Evolutionary conservation across 2,113 vertebrate species (phyloP).

Genomic region (Formicarius rufipectus): DNA sequence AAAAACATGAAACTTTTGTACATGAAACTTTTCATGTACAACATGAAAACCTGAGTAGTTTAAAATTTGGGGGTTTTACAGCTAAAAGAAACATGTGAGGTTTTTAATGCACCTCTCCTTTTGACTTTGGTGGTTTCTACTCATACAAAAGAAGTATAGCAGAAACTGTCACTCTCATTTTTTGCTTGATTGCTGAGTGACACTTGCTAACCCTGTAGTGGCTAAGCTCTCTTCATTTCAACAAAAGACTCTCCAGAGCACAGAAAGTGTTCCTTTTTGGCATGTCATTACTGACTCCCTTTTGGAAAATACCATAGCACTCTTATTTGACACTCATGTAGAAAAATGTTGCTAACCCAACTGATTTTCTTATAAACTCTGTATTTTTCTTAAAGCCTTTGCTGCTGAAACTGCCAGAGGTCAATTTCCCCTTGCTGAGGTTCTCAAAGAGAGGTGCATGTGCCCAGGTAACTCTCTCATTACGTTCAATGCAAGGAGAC

Average conservation of each 20-base stretch:
- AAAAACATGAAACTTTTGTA: neutral
- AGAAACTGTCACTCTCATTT: neutral
- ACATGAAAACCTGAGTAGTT: neutral
- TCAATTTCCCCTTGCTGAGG: neutral
- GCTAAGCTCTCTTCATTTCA: neutral
- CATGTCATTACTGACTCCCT: neutral
- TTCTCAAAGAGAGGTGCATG: neutral
- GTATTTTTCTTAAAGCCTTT: neutral
- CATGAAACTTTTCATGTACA: too few relatives aligned
- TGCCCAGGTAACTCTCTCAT: fast-evolving
- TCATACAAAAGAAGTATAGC: neutral
- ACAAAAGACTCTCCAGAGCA: neutral
- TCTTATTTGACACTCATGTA: neutral
- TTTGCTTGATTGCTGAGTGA: neutral
- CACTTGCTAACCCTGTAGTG: neutral
- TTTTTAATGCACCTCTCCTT: neutral
- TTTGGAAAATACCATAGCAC: neutral
- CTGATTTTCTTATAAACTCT: neutral
- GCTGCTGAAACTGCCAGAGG: neutral
- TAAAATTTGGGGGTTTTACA: neutral
- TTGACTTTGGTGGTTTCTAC: neutral
- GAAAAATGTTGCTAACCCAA: neutral
- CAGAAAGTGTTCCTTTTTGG: neutral
- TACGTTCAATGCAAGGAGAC: neutral
- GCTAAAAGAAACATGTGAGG: neutral